These are phyloP conservation scores for Stenodera caucasica DNA, from an alignment of 2,888 invertebrate species.

Conservation along the genomic window DNA sequence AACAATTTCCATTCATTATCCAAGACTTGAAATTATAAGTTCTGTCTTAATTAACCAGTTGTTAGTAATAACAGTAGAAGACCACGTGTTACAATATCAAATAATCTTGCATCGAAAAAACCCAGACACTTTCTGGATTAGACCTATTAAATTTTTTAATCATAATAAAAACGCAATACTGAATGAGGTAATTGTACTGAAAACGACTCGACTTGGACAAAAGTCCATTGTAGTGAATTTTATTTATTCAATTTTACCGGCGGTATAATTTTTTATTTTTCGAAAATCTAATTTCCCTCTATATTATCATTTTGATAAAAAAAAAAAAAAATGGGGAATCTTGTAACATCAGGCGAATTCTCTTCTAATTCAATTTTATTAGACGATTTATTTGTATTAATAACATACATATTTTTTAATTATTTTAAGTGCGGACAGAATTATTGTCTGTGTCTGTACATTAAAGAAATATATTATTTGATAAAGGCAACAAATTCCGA, in stretches of 20 bases:
- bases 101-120: not conserved
- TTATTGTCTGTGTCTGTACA: slow-evolving; percentile 24
- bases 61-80: not conserved
- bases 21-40: slow-evolving; percentile 6
- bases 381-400: not conserved
- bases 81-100: slow-evolving; percentile 15
- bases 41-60: slow-evolving; percentile 15
- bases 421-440: slow-evolving; percentile 25
- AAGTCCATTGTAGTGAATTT: not conserved
- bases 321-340: too few relatives aligned
- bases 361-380: slow-evolving; percentile 1
- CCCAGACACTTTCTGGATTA: slow-evolving; percentile 3
- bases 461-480: slow-evolving; percentile 37
- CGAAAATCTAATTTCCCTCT: too few relatives aligned
- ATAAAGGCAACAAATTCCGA: slow-evolving; percentile 35
- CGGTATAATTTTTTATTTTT: not conserved
- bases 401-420: slow-evolving; percentile 24
- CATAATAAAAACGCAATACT: slow-evolving; percentile 31
- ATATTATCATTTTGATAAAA: too few relatives aligned
- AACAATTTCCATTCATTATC: not conserved
- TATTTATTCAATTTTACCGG: slow-evolving; percentile 6
- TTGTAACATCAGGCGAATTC: too few relatives aligned
- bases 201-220: slow-evolving; percentile 16
- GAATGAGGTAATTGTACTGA: slow-evolving; percentile 19
- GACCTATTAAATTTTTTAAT: slow-evolving; percentile 31